These are phyloP conservation scores for Phrynocephalus forsythii DNA, from an alignment of 2,797 vertebrate genomes.

Conservation along the genomic window DNA sequence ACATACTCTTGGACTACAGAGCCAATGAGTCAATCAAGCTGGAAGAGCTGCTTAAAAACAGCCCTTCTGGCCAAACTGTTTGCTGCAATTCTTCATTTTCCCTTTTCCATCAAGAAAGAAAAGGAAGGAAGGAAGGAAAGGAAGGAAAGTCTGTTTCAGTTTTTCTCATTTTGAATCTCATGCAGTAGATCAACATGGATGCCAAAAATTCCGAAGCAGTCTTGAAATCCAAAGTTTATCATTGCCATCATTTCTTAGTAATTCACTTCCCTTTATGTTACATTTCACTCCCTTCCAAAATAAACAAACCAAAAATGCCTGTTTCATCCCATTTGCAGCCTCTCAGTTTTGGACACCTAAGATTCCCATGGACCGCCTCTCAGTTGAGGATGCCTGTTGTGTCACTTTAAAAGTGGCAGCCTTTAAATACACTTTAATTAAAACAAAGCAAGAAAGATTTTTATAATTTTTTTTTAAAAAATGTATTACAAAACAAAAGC, in stretches of 20 bases:
- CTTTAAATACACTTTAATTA: constrained; percentile 53
- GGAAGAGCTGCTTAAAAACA: constrained; percentile 65
- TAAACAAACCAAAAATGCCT: background rate
- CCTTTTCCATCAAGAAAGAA: background rate
- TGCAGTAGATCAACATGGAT: constrained; percentile 53
- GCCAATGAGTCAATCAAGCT: constrained; percentile 43
- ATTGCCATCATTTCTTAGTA: constrained; percentile 66
- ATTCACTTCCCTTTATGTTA: constrained; percentile 42
- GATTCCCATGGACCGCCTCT: background rate
- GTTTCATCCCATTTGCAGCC: no score
- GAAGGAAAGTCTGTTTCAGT: constrained; percentile 24
- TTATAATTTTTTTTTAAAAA: constrained; percentile 22
- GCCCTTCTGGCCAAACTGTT: constrained; percentile 54
- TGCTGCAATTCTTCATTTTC: constrained; percentile 1
- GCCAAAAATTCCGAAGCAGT: constrained; percentile 61
- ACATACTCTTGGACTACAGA: no score
- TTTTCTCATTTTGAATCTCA: constrained; percentile 60
- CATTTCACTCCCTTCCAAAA: background rate
- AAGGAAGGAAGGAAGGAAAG: no score
- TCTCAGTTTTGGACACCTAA: no score
- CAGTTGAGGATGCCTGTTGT: constrained; percentile 22
- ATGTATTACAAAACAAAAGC: constrained; percentile 49
- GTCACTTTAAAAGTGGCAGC: constrained; percentile 40
- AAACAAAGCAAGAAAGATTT: constrained; percentile 26
- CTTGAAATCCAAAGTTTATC: constrained; percentile 67